These are phyloP conservation scores for Pipra filicauda DNA, from an alignment of 2,113 vertebrate genomes.

Conservation along the genomic window DNA sequence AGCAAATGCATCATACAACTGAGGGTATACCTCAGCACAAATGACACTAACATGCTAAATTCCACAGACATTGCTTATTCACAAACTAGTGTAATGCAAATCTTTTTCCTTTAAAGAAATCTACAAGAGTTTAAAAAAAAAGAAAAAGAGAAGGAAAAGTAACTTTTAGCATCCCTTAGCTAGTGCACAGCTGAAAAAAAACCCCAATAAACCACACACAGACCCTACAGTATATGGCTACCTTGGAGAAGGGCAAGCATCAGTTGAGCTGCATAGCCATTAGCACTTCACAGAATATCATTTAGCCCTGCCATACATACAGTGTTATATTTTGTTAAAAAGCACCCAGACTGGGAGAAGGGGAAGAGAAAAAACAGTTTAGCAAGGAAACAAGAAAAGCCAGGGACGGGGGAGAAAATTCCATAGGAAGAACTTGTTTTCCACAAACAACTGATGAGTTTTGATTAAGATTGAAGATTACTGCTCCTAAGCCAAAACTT, in stretches of 20 bases:
- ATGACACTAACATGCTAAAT: not conserved
- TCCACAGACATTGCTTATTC: not conserved
- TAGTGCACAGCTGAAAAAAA: not conserved
- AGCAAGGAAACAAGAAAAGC: not conserved
- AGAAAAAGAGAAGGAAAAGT: not conserved
- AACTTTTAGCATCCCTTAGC: not conserved
- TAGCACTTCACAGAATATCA: not conserved
- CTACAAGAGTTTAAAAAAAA: not conserved
- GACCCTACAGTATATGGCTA: not conserved
- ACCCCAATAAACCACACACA: accelerated
- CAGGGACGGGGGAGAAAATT: not conserved
- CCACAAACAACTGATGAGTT: not conserved
- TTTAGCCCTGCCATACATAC: not conserved
- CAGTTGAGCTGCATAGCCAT: not conserved
- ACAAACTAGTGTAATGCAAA: not conserved
- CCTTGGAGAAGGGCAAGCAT: not conserved
- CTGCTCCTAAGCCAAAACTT: not conserved
- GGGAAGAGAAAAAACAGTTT: not conserved
- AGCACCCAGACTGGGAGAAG: not conserved
- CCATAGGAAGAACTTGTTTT: not conserved
- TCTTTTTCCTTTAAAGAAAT: not conserved
- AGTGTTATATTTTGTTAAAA: not conserved
- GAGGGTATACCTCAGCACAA: not conserved
- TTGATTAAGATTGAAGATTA: not conserved
- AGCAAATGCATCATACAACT: not conserved